These are phyloP conservation scores for Acleris literana DNA, from an alignment of 2,888 invertebrate genomes.

Conservation along the genomic window DNA sequence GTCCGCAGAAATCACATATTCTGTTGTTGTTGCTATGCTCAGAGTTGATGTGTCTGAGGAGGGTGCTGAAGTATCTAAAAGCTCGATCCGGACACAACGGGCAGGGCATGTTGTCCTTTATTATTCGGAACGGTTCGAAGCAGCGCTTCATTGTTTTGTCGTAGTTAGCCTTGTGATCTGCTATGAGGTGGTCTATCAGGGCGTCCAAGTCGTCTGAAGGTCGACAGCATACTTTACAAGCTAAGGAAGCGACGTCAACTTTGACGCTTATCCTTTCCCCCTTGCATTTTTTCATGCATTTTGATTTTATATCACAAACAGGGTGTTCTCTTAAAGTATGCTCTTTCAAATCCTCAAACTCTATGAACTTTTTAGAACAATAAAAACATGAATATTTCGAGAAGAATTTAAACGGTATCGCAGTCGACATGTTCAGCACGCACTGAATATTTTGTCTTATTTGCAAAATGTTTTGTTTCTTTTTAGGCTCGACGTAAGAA, in stretches of 20 bases:
- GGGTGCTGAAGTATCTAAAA: constrained; percentile 67
- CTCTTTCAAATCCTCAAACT: constrained; percentile 66
- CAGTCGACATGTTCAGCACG: constrained; percentile 74
- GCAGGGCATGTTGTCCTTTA: constrained; percentile 71
- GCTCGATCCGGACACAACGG: constrained; percentile 59
- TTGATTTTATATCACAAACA: constrained; percentile 65
- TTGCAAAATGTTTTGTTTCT: constrained; percentile 60
- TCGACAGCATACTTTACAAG: constrained; percentile 63
- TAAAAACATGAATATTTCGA: constrained; percentile 71
- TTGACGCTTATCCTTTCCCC: constrained; percentile 69
- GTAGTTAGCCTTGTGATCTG: constrained; percentile 64
- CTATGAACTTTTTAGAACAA: constrained; percentile 65
- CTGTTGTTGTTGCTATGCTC: constrained; percentile 71
- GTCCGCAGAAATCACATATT: constrained; percentile 74
- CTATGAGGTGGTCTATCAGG: constrained; percentile 67
- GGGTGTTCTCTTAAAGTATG: constrained; percentile 67
- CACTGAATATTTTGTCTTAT: constrained; percentile 70
- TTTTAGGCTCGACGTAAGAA: constrained; percentile 47
- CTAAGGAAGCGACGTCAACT: constrained; percentile 61
- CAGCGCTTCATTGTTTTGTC: constrained; percentile 63
- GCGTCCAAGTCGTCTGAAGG: constrained; percentile 55
- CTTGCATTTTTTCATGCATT: constrained; percentile 69
- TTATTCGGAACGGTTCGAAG: constrained; percentile 65
- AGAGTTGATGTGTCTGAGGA: constrained; percentile 68
- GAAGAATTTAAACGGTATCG: constrained; percentile 71